Evolutionary conservation across 1,140 invertebrate species (phyloP).

Genomic region (Trachymyrmex septentrionalis): DNA sequence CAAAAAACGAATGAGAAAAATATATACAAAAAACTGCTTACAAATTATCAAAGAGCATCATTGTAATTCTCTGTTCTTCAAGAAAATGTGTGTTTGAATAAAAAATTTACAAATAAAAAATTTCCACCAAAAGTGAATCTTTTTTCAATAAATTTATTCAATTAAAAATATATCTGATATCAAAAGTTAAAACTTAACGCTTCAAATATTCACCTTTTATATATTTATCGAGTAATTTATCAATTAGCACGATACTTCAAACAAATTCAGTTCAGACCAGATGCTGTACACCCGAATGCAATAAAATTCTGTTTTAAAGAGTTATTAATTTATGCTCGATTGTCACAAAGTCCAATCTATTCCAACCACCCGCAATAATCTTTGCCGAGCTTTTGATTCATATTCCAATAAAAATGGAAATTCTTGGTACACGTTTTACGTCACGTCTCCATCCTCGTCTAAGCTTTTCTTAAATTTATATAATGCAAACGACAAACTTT

Average conservation of each 20-base stretch:
- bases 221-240: slow-evolving; percentile 12
- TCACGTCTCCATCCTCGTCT: background rate
- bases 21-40: background rate
- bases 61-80: background rate
- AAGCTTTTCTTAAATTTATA: slow-evolving; percentile 25
- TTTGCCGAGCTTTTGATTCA: slow-evolving; percentile 31
- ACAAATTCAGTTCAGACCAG: slow-evolving; percentile 24
- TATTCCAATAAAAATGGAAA: slow-evolving; percentile 20
- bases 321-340: slow-evolving; percentile 50
- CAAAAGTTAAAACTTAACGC: background rate
- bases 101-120: slow-evolving; percentile 3
- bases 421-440: slow-evolving; percentile 2
- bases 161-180: background rate
- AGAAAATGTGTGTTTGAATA: background rate
- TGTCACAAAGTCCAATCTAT: background rate
- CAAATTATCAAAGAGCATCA: background rate
- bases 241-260: background rate
- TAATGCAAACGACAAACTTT: slow-evolving; percentile 36
- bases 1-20: background rate
- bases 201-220: background rate
- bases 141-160: background rate
- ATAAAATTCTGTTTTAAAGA: slow-evolving; percentile 43
- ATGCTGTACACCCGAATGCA: background rate
- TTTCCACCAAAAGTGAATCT: background rate
- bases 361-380: slow-evolving; percentile 15